Evolutionary conservation across 2,797 vertebrate genomes (phyloP).

Genomic region (Strix occidentalis): DNA sequence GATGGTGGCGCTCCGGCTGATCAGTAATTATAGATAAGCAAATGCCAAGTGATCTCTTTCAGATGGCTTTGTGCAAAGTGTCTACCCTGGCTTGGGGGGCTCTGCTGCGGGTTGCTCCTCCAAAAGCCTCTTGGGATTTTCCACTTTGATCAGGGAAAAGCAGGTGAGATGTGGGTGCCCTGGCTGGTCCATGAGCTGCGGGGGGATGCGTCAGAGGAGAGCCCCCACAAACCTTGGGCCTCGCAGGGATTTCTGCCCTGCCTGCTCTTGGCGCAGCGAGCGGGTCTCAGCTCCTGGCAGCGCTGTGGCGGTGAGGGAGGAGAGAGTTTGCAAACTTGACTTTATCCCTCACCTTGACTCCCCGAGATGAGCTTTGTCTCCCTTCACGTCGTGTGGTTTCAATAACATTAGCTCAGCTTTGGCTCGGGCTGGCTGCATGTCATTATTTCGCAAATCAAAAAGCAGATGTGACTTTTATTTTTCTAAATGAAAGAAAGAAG

Average conservation of each 20-base stretch:
- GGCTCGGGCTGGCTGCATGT: not conserved
- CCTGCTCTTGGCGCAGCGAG: not conserved
- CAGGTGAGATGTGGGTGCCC: not conserved
- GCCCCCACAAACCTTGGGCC: not conserved
- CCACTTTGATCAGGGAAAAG: not conserved
- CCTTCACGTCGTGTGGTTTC: conserved; percentile 44
- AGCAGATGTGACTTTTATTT: conserved; percentile 40
- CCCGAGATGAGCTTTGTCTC: conserved; percentile 26
- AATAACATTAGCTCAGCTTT: conserved; percentile 53
- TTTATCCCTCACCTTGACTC: conserved; percentile 56
- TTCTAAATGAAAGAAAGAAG: conserved; percentile 28
- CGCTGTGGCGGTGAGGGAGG: accelerated
- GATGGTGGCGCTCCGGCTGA: not conserved
- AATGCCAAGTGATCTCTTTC: not conserved
- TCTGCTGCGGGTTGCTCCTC: not conserved
- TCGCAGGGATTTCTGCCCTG: not conserved
- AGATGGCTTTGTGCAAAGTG: not conserved
- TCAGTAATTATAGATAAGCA: conserved; percentile 52
- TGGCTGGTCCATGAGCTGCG: not conserved
- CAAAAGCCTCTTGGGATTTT: not conserved
- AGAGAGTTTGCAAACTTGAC: conserved; percentile 5
- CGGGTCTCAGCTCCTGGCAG: not conserved
- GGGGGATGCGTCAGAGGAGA: not conserved
- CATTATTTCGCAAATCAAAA: conserved; percentile 50
- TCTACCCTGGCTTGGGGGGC: not conserved